Conservation (phyloP, 2,888 invertebrate genomes). For the Dynastes maya region DNA sequence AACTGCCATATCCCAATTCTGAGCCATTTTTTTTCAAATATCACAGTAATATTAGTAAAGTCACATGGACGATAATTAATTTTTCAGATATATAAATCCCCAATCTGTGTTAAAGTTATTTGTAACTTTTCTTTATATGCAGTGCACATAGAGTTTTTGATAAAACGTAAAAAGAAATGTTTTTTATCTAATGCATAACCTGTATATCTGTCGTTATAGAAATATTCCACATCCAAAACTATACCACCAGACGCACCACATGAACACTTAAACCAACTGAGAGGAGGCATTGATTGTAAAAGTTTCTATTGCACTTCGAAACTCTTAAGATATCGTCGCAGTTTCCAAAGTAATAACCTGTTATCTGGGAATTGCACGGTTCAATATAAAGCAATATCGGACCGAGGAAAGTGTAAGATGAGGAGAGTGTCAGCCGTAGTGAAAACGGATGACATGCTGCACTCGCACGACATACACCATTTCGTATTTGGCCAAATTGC, state of each 20-base stretch:
- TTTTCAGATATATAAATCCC: no score
- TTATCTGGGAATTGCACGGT: conserved; percentile 63
- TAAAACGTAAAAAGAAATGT: no score
- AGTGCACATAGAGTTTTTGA: no score
- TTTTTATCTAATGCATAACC: no score
- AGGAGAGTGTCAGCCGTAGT: conserved; percentile 30
- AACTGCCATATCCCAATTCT: no score
- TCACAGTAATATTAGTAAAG: no score
- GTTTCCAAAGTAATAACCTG: conserved; percentile 60
- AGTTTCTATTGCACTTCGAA: conserved; percentile 47
- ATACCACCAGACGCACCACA: conserved; percentile 18
- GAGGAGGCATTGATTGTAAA: conserved; percentile 38
- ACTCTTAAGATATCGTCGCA: conserved; percentile 41
- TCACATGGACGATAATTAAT: no score
- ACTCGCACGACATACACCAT: conserved; percentile 58
- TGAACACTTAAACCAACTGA: conserved; percentile 33
- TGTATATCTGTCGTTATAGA: not conserved
- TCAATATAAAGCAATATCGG: conserved; percentile 62
- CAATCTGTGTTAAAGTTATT: no score
- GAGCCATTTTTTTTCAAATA: no score
- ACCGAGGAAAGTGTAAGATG: conserved; percentile 42
- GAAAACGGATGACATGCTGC: conserved; percentile 59
- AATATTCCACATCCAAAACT: conserved; percentile 13
- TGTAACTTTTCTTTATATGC: no score
- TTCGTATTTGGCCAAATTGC: conserved; percentile 56